These are phyloP conservation scores for Esox niger DNA, from an alignment of 2,113 vertebrate genomes.

Conservation along the genomic window DNA sequence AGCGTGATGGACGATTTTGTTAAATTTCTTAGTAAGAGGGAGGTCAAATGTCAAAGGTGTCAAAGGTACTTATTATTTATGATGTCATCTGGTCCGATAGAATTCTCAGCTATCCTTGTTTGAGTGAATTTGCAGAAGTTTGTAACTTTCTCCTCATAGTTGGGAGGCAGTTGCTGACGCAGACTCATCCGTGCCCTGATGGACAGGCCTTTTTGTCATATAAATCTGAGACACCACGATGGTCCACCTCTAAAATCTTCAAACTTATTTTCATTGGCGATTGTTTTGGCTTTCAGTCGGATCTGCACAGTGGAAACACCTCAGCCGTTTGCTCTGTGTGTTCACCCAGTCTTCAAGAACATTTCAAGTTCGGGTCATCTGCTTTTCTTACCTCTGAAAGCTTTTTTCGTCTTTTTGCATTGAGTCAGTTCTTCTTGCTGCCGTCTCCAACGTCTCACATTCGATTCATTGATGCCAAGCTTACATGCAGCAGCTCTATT, in stretches of 20 bases:
- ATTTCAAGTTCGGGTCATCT: background rate
- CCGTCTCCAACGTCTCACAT: background rate
- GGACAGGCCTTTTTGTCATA: slow-evolving; percentile 19
- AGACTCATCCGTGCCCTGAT: slow-evolving; percentile 22
- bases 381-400: background rate
- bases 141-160: slow-evolving; percentile 28
- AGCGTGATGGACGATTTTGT: slow-evolving; percentile 24
- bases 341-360: background rate
- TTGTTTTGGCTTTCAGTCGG: slow-evolving; percentile 21
- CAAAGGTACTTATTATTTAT: slow-evolving; percentile 35
- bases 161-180: slow-evolving; percentile 27
- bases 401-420: background rate
- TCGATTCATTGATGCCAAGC: background rate
- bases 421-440: background rate
- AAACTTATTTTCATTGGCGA: slow-evolving; percentile 11
- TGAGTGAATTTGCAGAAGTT: slow-evolving; percentile 23
- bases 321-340: too few relatives aligned
- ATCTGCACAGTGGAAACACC: background rate
- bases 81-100: slow-evolving; percentile 7
- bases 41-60: slow-evolving; percentile 38
- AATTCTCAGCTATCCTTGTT: slow-evolving; percentile 12
- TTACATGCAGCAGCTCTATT: too few relatives aligned
- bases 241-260: too few relatives aligned
- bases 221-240: slow-evolving; percentile 27
- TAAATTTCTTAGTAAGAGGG: slow-evolving; percentile 36